phyloP scores from a whole-genome alignment of 1,140 invertebrate genomes.

The Eurosta solidaginis region DNA sequence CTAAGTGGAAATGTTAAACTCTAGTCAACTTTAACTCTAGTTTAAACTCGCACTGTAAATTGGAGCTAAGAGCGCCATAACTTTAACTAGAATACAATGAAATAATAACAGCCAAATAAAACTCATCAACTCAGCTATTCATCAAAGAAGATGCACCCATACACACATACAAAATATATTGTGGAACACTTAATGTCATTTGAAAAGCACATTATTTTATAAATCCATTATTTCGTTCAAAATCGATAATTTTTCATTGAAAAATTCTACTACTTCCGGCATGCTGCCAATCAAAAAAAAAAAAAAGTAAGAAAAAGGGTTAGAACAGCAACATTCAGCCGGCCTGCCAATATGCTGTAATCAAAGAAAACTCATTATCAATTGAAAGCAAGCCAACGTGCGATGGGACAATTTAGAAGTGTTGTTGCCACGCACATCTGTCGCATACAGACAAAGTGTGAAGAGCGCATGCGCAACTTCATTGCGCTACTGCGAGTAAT shows the following conservation, averaged over 20 bases:
- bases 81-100: no score
- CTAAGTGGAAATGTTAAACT: no score
- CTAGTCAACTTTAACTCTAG: no score
- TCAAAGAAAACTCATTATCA: background rate
- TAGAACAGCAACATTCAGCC: background rate
- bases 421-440: background rate
- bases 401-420: background rate
- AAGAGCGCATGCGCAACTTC: background rate
- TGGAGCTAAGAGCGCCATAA: no score
- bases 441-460: background rate
- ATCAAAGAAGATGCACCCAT: background rate
- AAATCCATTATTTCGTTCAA: background rate
- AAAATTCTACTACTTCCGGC: background rate
- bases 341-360: background rate
- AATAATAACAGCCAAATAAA: no score
- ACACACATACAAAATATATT: background rate
- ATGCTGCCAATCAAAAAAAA: background rate
- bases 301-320: background rate
- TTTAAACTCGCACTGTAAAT: no score
- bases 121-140: background rate
- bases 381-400: background rate
- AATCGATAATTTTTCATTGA: conserved; percentile 12
- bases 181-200: background rate
- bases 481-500: background rate
- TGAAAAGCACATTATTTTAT: background rate